phyloP scores from a whole-genome alignment of 1,140 invertebrate species.

The Antheraea mylitta region DNA sequence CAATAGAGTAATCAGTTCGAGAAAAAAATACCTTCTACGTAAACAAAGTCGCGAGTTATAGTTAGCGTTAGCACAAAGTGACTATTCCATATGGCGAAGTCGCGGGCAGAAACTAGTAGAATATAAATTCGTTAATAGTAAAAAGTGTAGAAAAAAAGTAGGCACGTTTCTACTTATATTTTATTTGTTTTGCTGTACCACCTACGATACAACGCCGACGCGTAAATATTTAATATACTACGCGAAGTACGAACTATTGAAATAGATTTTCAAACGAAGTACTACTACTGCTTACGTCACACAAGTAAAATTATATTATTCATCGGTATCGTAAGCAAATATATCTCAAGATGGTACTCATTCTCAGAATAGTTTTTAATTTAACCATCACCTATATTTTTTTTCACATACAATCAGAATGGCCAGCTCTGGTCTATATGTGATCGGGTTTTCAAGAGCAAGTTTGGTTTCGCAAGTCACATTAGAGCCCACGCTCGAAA shows the following conservation, averaged over 20 bases:
- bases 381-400: conserved; percentile 17
- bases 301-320: conserved; percentile 7
- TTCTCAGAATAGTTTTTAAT: conserved; percentile 13
- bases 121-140: no score
- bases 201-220: background rate
- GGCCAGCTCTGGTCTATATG: background rate
- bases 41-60: no score
- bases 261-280: background rate
- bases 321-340: conserved; percentile 14
- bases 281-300: conserved; percentile 2
- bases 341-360: conserved; percentile 15
- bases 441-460: no score
- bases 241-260: background rate
- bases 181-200: background rate
- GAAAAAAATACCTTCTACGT: no score
- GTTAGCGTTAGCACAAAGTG: no score
- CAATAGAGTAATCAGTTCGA: no score
- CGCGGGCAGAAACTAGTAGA: no score
- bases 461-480: no score
- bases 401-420: background rate
- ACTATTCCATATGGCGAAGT: no score
- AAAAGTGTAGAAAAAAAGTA: background rate
- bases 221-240: conserved; percentile 1
- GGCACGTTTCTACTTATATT: background rate
- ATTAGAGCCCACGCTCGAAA: no score